Evolutionary conservation across 2,888 invertebrate genomes (phyloP), one percentile per base, ranked within the genome.

Genomic region (Ellobium chinense): DNA sequence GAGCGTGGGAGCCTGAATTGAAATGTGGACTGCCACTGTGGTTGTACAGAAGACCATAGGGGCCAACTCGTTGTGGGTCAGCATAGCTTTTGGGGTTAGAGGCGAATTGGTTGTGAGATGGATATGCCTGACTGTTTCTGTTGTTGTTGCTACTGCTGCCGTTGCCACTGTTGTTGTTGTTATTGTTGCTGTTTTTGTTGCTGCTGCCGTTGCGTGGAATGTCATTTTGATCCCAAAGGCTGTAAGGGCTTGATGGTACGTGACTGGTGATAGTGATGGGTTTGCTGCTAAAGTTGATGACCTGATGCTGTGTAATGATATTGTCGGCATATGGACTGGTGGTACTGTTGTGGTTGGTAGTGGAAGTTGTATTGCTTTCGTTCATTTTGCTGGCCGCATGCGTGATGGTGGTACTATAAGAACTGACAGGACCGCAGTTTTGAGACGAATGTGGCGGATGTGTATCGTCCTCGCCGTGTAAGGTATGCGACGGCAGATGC

Each of bases 241-340:
- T 37, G 46, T 27, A 34, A 21, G 60, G 24, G 39, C 46, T 7
- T 0, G 29, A 24, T 18, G 74, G 60, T n/a, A 74, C n/a, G 24
- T 31, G 68, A 56, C 39, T 65, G 36, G 72, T 66, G 9, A 73
- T 56, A 24, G 72, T 34, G 1, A 56, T 29, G 2, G 79, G 66
- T 24, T 62, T 69, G 36, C 24, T 46, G 27, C 37, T 62, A 36
- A 79, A 39, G n/a, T 66, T 36, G 37, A 37, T 66, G 37, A 60
- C 18, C 39, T 74, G 65, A 1, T 74, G 65, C 29, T 72, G 73
- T 31, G 65, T 58, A 36, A 56, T 65, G 4, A 36, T 34, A n/a
- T 39, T 12, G 12, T 27, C 62, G 7, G n/a, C 4, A 29, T 21
- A 37, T 7, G 9, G 24, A 58, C 1, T 36, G 34, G 34, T 27